Conservation (phyloP, 2,113 vertebrate species). For the Leucosticte australis region DNA sequence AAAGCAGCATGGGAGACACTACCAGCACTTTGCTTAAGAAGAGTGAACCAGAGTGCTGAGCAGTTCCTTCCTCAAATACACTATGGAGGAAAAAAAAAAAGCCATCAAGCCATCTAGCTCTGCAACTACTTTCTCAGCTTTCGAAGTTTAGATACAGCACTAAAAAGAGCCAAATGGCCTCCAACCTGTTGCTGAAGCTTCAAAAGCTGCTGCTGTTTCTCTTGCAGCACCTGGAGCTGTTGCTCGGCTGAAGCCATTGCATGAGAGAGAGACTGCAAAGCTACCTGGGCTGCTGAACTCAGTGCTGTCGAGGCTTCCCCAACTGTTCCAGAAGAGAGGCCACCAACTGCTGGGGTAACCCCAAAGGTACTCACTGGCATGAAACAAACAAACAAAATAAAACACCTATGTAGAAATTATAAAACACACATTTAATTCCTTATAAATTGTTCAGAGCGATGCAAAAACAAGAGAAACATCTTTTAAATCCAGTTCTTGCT, state of each 20-base stretch:
- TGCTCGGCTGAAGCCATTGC: constrained; percentile 99
- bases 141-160: constrained; percentile 77
- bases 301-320: constrained; percentile 97
- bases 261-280: constrained; percentile 97
- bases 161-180: constrained; percentile 79
- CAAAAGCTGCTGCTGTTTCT: constrained; percentile 99
- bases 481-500: not conserved
- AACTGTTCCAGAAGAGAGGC: constrained; percentile 89
- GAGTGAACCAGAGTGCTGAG: not conserved
- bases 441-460: not conserved
- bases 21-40: not conserved
- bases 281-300: constrained; percentile 98
- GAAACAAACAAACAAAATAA: constrained; percentile 48
- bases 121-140: constrained; percentile 72
- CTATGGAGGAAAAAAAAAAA: not conserved
- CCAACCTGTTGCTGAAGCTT: constrained; percentile 99
- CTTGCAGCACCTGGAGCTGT: constrained; percentile 99
- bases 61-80: constrained; percentile 25
- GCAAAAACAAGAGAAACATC: not conserved
- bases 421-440: not conserved
- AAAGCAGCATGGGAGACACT: not conserved
- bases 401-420: constrained; percentile 23
- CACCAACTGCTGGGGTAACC: constrained; percentile 91
- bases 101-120: not conserved
- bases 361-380: constrained; percentile 96